Base-by-base conservation (phyloP, 2,797 vertebrate species). In the Botia kubotai region DNA sequence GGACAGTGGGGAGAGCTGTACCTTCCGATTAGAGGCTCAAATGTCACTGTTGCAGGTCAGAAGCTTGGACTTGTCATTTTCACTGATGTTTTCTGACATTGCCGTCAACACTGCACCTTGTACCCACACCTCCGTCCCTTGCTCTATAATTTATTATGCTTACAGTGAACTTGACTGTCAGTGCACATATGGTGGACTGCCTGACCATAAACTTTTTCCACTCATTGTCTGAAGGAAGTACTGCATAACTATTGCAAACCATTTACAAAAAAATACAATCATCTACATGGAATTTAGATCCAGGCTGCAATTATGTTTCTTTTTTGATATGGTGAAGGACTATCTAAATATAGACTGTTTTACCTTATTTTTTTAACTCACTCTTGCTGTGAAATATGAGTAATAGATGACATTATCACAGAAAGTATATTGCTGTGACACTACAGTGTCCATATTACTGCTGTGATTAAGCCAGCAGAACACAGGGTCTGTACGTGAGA, bases 21-120 rank as follows among this genome's bases (percentile, higher is more conserved):
- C 89, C 87, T 93, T 94, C 91, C 91, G 91, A 97, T 97, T 95
- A 96, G 93, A 94, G 90, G 92, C 88, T 89, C 90, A 89, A 93
- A 92, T 92, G 93, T 89, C 73, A 77, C 77, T 72, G 85, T 77
- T 90, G 88, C 90, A 90, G 92, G 90, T 91, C 84, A 86, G 90
- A 92, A 87, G 88, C 88, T 87, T 86, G 84, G 86, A 86, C 84
- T 85, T 90, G 89, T 91, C 92, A 91, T 89, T 93, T 86, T 91
- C 79, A 87, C 92, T 94, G 92, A 95, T 95, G 86, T 81, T 85
- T 93, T 93, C 87, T 93, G 95, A 95, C 92, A 94, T 74, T 81
- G 86, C 88, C 93, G 89, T 93, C 91, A 91, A 79, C 89, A 87
- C 89, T 91, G 86, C 89, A 91, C 88, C 88, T 91, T 84, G 87